phyloP scores from a whole-genome alignment of 2,113 vertebrate genomes.

The Stegostoma tigrinum region DNA sequence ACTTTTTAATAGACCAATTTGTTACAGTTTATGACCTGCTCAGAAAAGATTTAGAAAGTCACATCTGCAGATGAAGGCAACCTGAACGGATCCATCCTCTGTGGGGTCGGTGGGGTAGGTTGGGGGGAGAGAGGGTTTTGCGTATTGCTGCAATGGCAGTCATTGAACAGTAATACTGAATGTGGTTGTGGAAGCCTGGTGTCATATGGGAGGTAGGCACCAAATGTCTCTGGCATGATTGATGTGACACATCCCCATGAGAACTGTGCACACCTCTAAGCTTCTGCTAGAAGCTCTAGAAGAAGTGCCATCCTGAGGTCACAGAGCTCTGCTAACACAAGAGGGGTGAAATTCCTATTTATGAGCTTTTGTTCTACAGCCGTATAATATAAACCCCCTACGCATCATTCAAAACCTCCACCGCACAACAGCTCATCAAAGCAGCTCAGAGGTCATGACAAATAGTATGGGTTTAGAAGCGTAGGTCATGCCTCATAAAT shows the following conservation, averaged over 20 bases:
- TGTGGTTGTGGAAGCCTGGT: neutral
- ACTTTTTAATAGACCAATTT: neutral
- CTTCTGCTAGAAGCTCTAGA: neutral
- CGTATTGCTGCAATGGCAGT: neutral
- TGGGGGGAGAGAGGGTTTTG: no score
- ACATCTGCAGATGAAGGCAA: neutral
- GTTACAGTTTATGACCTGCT: neutral
- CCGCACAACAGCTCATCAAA: neutral
- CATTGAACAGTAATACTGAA: neutral
- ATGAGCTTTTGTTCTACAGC: neutral
- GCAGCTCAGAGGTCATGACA: neutral
- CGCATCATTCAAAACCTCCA: neutral
- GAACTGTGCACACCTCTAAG: no score
- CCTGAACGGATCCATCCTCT: neutral
- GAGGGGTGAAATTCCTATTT: neutral
- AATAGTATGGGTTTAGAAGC: neutral
- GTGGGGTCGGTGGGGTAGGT: neutral
- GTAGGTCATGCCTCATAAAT: conserved; percentile 29
- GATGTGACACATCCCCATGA: no score
- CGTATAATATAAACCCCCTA: neutral
- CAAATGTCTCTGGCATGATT: neutral
- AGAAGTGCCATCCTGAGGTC: neutral
- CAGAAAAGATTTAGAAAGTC: neutral
- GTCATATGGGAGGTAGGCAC: neutral
- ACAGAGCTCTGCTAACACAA: neutral